Conservation (phyloP, 2,113 vertebrate genomes). For the Callipepla californica region DNA sequence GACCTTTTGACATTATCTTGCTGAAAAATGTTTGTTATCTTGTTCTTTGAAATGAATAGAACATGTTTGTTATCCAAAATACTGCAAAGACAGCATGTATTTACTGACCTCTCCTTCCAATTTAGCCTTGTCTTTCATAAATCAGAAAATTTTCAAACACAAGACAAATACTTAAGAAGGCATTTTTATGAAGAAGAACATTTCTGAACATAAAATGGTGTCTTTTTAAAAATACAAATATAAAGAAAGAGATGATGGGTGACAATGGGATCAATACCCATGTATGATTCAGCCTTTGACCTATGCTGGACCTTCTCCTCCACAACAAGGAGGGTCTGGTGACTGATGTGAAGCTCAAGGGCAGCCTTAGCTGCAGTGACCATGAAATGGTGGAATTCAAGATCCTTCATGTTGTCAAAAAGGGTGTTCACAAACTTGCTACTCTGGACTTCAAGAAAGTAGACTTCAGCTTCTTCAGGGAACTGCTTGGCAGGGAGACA, state of each 20-base stretch:
- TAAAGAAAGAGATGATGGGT: background rate
- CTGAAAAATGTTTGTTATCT: conserved; percentile 18
- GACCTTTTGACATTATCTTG: background rate
- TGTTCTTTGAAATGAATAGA: background rate
- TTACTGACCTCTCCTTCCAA: background rate
- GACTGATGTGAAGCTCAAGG: too few relatives aligned
- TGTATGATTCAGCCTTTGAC: conserved; percentile 49
- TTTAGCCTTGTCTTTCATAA: background rate
- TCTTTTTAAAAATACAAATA: background rate
- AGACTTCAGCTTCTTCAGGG: too few relatives aligned
- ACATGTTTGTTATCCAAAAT: background rate
- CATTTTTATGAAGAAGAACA: background rate
- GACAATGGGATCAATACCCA: background rate
- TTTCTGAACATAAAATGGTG: background rate
- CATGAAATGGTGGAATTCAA: too few relatives aligned
- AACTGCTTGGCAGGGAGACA: too few relatives aligned
- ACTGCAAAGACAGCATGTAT: background rate
- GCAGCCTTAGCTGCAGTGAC: too few relatives aligned
- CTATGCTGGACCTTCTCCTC: too few relatives aligned
- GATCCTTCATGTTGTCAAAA: too few relatives aligned
- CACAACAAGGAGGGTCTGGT: too few relatives aligned
- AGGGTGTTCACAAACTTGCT: too few relatives aligned
- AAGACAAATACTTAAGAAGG: background rate
- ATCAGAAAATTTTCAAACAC: background rate
- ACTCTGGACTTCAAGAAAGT: too few relatives aligned